Evolutionary conservation across 2,113 vertebrate genomes (phyloP).

Genomic region (Campylomormyrus numenius): DNA sequence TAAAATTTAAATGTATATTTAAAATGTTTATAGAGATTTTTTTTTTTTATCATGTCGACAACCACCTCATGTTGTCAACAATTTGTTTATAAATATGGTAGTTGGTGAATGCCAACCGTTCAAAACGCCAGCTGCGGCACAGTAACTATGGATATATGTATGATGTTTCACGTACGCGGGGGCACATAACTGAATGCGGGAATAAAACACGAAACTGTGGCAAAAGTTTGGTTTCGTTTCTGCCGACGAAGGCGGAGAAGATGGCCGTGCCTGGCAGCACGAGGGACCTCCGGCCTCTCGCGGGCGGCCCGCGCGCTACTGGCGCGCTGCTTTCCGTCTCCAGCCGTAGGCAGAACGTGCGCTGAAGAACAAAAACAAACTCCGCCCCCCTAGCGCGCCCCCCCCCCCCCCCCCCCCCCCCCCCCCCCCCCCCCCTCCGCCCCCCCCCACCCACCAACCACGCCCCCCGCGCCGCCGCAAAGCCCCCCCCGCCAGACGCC

Average conservation of each 20-base stretch:
- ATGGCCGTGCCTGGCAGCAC: background rate
- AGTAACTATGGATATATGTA: background rate
- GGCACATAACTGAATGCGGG: background rate
- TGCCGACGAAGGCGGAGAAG: background rate
- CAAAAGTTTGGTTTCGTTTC: background rate
- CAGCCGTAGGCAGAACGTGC: conserved; percentile 45
- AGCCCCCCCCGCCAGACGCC: too few species aligned
- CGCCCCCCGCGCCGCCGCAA: too few species aligned
- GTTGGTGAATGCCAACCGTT: background rate
- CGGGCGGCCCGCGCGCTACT: background rate
- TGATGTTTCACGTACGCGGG: background rate
- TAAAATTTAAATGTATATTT: background rate
- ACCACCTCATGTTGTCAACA: background rate
- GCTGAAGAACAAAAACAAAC: conserved; percentile 54
- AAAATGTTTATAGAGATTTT: background rate
- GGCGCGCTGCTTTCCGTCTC: conserved; percentile 33
- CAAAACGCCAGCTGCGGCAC: background rate
- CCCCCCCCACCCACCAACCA: too few species aligned
- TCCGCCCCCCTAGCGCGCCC: conserved; percentile 49
- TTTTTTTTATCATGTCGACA: background rate
- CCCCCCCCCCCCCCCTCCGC: background rate
- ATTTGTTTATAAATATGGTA: background rate
- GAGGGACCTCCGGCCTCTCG: background rate
- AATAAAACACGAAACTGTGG: background rate
- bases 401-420: conserved; percentile 52